Evolutionary conservation across 2,888 invertebrate genomes (phyloP).

Genomic region (Lasioglossum malachurum): DNA sequence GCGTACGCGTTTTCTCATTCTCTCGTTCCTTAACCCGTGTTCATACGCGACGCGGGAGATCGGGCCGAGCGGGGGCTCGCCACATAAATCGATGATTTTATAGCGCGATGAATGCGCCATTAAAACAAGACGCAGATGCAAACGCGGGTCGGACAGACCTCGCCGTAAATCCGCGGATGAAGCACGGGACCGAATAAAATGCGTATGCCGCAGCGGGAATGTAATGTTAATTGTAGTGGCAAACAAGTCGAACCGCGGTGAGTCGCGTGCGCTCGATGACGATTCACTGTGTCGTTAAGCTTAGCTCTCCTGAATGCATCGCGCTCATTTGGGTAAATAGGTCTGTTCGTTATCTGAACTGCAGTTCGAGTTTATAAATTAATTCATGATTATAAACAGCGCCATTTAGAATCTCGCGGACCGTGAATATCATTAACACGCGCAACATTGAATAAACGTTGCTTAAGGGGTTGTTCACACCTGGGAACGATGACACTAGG

Average conservation of each 20-base stretch:
- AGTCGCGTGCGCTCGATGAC: slow-evolving; percentile 23
- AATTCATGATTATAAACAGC: slow-evolving; percentile 1
- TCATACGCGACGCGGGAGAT: slow-evolving; percentile 38
- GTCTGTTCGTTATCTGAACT: background rate
- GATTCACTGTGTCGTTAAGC: slow-evolving; percentile 16
- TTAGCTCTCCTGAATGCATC: background rate
- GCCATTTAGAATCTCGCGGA: background rate
- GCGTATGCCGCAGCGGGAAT: slow-evolving; percentile 44
- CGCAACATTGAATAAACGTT: background rate
- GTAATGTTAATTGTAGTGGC: slow-evolving; percentile 53
- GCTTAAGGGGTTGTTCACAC: background rate
- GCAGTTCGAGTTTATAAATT: slow-evolving; percentile 2
- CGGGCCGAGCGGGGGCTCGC: background rate
- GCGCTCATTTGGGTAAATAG: slow-evolving; percentile 9
- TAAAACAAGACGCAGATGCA: slow-evolving; percentile 47
- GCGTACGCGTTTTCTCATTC: slow-evolving; percentile 17
- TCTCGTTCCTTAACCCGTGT: slow-evolving; percentile 5
- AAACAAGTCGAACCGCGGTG: slow-evolving; percentile 18
- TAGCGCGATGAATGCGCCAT: slow-evolving; percentile 39
- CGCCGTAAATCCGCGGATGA: slow-evolving; percentile 48
- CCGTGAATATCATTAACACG: background rate
- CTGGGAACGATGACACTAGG: background rate
- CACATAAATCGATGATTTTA: slow-evolving; percentile 59
- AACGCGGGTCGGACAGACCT: slow-evolving; percentile 6
- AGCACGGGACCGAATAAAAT: slow-evolving; percentile 29